Evolutionary conservation across 2,888 invertebrate species (phyloP), one percentile per base, ranked within the genome.

Genomic region (Hecatera dysodea): DNA sequence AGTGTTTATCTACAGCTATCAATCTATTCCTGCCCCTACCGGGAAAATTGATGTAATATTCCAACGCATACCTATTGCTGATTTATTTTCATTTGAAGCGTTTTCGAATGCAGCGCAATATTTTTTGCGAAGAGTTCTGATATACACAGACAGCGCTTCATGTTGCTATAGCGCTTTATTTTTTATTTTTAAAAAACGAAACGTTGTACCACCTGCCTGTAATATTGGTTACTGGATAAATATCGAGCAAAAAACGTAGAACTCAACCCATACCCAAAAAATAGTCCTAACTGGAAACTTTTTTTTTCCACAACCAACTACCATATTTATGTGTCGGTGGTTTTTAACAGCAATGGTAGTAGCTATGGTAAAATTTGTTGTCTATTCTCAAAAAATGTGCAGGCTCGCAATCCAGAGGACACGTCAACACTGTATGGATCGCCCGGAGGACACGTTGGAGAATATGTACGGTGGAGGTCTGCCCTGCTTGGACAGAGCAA

Each of bases 51-150:
- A 24, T 27, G 8, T 48, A 56, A 56, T 48, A 72, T 56, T 36
- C 33, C 33, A 29, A 22, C 53, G 53, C 22, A 9, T 12, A 24
- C 24, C 48, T 6, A 24, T 42, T n/a, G 15, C 2, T 5, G n/a
- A 52, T 66, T 27, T 33, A 46, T 44, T 44, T 46, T 24, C 53
- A 55, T 36, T 53, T 19, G 36, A 55, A 66, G 33, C 36, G 46
- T 67, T 72, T 59, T 75, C 53, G 53, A 44, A 17, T 75, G 59
- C 57, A 46, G 19, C 57, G 52, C 50, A 33, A 73, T 75, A 55
- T 73, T 59, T 72, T 67, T 59, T 27, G n/a, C 39, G 12, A 52
- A 75, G 39, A 24, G 7, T 8, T 19, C 46, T 48, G 52, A 42
- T 59, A 75, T 27, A 44, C 44, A 64, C 53, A 53, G n/a, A 15